Evolutionary conservation across 2,797 vertebrate genomes (phyloP).

Genomic region (Parotocinclus haroldoi): DNA sequence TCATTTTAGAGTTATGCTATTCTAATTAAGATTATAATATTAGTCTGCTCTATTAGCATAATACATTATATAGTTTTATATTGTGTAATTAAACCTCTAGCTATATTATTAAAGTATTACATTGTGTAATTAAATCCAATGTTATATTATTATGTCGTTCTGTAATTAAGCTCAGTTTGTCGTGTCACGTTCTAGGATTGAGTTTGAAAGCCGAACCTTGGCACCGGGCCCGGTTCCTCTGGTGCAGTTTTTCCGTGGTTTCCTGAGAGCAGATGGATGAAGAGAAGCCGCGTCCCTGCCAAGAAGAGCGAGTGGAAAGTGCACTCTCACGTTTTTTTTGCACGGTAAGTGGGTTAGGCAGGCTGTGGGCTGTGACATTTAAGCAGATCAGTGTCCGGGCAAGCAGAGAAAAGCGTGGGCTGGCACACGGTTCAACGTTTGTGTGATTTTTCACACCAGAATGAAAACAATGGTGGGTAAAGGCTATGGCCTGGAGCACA

Average conservation of each 20-base stretch:
- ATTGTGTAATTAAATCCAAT: too few relatives aligned
- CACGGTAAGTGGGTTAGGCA: constrained; percentile 25
- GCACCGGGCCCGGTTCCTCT: too few relatives aligned
- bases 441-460: constrained; percentile 36
- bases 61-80: too few relatives aligned
- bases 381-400: constrained; percentile 27
- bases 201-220: too few relatives aligned
- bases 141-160: too few relatives aligned
- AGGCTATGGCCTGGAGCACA: background rate
- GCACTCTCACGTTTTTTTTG: constrained; percentile 25
- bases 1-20: too few relatives aligned
- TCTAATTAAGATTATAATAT: too few relatives aligned
- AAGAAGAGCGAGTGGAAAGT: constrained; percentile 31
- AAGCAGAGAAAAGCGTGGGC: constrained; percentile 33
- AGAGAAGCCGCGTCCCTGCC: constrained; percentile 29
- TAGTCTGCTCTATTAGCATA: too few relatives aligned
- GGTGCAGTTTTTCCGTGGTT: constrained; percentile 19
- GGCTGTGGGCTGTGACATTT: constrained; percentile 37
- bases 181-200: too few relatives aligned
- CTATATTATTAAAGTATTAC: too few relatives aligned
- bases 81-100: too few relatives aligned
- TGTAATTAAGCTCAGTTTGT: too few relatives aligned
- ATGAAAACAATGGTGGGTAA: constrained; percentile 6
- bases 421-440: constrained; percentile 23
- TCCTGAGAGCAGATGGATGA: constrained; percentile 55